These are phyloP conservation scores for Drosophila fungiperda DNA, from an alignment of 2,888 invertebrate genomes.

Conservation along the genomic window DNA sequence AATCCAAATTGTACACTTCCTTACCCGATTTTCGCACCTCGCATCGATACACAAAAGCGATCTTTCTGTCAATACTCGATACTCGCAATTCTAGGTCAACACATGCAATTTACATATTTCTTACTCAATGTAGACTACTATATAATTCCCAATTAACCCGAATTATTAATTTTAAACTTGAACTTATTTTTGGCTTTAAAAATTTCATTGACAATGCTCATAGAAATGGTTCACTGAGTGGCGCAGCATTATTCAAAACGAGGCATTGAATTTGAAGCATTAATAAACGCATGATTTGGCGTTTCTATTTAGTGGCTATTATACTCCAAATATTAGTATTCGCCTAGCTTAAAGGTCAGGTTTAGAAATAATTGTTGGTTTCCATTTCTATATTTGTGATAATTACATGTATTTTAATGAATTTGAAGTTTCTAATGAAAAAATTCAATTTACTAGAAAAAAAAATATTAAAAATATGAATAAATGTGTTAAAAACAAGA, in stretches of 20 bases:
- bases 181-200: conserved; percentile 54
- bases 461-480: background rate
- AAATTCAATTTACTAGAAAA: background rate
- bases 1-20: conserved; percentile 64
- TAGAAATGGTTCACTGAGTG: conserved; percentile 23
- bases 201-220: conserved; percentile 44
- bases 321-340: conserved; percentile 12
- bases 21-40: conserved; percentile 68
- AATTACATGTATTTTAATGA: background rate
- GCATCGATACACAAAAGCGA: conserved; percentile 30
- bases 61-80: conserved; percentile 55
- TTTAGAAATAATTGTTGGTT: conserved; percentile 28
- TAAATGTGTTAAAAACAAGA: background rate
- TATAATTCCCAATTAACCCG: conserved; percentile 71
- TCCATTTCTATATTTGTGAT: conserved; percentile 3
- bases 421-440: background rate
- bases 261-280: conserved; percentile 44
- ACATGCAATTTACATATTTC: conserved; percentile 67
- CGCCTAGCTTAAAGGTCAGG: conserved; percentile 46
- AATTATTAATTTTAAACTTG: conserved; percentile 75
- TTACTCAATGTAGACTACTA: conserved; percentile 30
- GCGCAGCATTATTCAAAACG: conserved; percentile 18
- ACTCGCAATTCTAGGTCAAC: conserved; percentile 68
- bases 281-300: conserved; percentile 49
- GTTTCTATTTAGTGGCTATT: conserved; percentile 19